Percentiles rank a stretch among this genome's conserved stretches.
These are phyloP conservation scores for Drosophila pseudotakahashii DNA, from an alignment of 2,888 invertebrate genomes.

Conservation along the genomic window DNA sequence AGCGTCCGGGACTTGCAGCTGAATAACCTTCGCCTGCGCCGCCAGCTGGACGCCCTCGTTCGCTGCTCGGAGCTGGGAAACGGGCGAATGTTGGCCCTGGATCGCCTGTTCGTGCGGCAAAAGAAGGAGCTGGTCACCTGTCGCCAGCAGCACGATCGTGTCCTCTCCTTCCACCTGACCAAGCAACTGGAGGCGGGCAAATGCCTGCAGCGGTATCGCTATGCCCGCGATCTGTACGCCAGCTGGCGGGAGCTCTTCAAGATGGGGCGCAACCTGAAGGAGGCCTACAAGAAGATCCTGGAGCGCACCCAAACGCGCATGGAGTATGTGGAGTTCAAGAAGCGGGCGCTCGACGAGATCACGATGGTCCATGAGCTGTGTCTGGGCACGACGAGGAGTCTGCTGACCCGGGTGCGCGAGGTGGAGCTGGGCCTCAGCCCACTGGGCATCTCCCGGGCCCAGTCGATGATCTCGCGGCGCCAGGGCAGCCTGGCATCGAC, in stretches of 20 bases:
- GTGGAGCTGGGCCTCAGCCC: background rate
- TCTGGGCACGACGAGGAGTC: background rate
- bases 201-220: constrained; percentile 3
- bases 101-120: background rate
- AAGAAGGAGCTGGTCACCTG: background rate
- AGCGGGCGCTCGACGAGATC: background rate
- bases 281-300: background rate
- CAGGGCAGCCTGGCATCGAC: background rate
- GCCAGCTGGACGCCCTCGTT: background rate
- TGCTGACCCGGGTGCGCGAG: background rate
- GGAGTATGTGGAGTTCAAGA: background rate
- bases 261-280: constrained; percentile 1
- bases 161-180: background rate
- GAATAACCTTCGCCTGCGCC: background rate
- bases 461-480: background rate
- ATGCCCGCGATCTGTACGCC: background rate
- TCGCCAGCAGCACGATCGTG: background rate
- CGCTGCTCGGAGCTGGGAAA: background rate
- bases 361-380: background rate
- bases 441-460: background rate
- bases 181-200: constrained; percentile 8
- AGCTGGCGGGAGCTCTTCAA: constrained; percentile 8
- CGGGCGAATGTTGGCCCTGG: background rate
- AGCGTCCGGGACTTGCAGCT: background rate
- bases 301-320: background rate